phyloP scores from a whole-genome alignment of 2,113 vertebrate genomes.

The Ochotona curzoniae region DNA sequence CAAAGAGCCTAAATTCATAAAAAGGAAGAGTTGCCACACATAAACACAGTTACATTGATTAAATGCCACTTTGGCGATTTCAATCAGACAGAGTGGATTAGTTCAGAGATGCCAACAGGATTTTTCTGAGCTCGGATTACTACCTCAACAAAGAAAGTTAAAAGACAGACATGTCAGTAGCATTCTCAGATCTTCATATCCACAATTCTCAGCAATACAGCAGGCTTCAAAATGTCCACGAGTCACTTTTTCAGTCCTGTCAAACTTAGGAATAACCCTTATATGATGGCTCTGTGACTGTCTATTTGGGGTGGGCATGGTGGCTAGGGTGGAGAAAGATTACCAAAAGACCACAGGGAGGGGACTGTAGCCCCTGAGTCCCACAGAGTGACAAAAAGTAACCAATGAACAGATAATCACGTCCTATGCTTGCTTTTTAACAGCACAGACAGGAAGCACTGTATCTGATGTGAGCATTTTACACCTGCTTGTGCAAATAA shows the following conservation, averaged over 20 bases:
- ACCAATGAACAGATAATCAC: neutral
- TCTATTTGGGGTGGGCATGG: neutral
- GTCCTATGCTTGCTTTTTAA: neutral
- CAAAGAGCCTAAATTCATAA: neutral
- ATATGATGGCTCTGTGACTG: constrained; percentile 20
- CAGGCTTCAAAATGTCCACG: constrained; percentile 53
- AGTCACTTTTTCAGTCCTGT: constrained; percentile 62
- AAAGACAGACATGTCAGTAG: neutral
- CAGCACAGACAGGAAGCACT: constrained; percentile 13
- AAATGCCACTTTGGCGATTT: constrained; percentile 33
- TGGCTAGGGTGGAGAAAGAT: neutral
- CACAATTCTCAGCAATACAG: constrained; percentile 42
- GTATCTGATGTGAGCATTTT: constrained; percentile 46
- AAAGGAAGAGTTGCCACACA: neutral
- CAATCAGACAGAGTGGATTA: constrained; percentile 12
- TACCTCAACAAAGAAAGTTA: constrained; percentile 65
- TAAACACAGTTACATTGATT: neutral
- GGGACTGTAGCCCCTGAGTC: neutral
- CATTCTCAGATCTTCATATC: constrained; percentile 44
- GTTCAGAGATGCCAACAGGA: constrained; percentile 41
- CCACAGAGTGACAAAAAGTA: neutral
- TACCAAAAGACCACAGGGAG: constrained; percentile 1
- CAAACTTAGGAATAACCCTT: constrained; percentile 54
- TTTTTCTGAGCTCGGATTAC: constrained; percentile 65
- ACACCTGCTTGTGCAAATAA: constrained; percentile 54